Conservation (phyloP, 2,888 invertebrate species). For the Drosophila affinis region DNA sequence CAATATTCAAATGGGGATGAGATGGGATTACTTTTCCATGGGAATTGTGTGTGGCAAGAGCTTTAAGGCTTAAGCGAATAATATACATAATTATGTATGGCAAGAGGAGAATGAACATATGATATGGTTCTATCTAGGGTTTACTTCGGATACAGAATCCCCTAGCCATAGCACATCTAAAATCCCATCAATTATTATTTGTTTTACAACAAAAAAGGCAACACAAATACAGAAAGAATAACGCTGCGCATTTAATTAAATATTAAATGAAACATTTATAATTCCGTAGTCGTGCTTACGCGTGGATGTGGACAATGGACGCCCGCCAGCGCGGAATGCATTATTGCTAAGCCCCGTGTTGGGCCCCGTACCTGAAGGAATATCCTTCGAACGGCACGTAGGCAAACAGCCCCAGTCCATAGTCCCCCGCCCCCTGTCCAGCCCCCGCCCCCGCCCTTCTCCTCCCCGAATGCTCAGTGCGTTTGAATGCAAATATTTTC, state of each 20-base stretch:
- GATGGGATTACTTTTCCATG: background rate
- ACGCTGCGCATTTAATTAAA: constrained; percentile 47
- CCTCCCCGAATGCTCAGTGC: constrained; percentile 15
- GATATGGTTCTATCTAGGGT: background rate
- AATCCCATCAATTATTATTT: constrained; percentile 19
- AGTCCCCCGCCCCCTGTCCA: background rate
- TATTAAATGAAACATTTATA: constrained; percentile 52
- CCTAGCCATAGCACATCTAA: background rate
- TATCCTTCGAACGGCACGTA: constrained; percentile 59
- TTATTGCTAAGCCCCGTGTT: background rate
- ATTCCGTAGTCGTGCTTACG: constrained; percentile 34
- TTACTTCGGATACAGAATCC: background rate
- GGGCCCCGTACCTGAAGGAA: constrained; percentile 30
- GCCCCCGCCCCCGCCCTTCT: background rate
- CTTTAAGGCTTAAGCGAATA: background rate
- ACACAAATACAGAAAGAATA: constrained; percentile 1
- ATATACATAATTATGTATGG: background rate
- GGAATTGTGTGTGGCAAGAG: background rate
- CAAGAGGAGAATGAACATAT: background rate
- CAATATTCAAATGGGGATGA: constrained; percentile 1
- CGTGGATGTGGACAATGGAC: constrained; percentile 36
- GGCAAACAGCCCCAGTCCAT: background rate
- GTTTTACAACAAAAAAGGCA: constrained; percentile 2
- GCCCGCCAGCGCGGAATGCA: constrained; percentile 14
- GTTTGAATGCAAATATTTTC: constrained; percentile 56